phyloP scores from a whole-genome alignment of 2,888 invertebrate species.

The Psylliodes chrysocephalus region DNA sequence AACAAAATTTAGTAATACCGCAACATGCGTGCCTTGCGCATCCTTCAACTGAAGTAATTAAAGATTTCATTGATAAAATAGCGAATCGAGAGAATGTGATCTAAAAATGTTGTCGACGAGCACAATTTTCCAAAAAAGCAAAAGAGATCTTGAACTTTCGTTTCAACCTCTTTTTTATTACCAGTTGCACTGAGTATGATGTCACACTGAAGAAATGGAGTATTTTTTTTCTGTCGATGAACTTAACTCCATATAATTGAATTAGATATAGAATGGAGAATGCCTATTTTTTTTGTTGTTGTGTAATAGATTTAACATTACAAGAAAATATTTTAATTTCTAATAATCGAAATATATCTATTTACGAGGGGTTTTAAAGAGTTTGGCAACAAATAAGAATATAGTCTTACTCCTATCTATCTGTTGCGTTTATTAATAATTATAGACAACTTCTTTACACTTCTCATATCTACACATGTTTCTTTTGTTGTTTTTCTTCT shows the following conservation, averaged over 20 bases:
- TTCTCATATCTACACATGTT: no score
- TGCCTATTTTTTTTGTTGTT: no score
- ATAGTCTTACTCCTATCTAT: no score
- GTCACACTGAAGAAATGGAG: neutral
- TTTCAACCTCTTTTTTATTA: neutral
- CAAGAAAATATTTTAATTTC: no score
- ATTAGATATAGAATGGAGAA: no score
- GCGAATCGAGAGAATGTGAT: constrained; percentile 5
- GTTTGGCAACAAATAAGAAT: no score
- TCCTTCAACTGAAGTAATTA: constrained; percentile 7
- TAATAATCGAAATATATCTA: no score
- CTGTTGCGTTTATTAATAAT: no score
- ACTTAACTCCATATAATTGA: neutral
- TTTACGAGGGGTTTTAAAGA: no score
- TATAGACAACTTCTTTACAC: no score
- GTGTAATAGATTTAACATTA: no score
- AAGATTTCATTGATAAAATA: constrained; percentile 14
- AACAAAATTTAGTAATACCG: constrained; percentile 1
- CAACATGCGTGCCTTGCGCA: neutral
- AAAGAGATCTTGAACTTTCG: constrained; percentile 15
- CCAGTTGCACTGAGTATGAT: neutral
- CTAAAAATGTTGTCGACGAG: neutral
- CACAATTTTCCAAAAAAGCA: constrained; percentile 3
- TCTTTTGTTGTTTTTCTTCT: no score
- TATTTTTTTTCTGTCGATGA: neutral